A percentile compares a stretch with the other conserved stretches of the same genome.
Evolutionary conservation across 2,888 invertebrate genomes (phyloP).

Genomic region (Criorhina ranunculi): DNA sequence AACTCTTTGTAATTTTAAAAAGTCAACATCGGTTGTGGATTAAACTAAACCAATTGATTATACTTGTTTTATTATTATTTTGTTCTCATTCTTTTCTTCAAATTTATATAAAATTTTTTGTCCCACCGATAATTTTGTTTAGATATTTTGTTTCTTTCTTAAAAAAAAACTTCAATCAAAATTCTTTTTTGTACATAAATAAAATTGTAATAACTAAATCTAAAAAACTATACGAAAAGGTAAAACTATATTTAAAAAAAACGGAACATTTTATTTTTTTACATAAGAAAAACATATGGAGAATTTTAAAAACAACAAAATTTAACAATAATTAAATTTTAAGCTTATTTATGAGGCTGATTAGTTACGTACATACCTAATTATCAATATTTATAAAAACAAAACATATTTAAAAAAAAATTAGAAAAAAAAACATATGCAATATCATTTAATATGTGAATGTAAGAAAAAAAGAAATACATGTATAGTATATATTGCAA

Average conservation of each 20-base stretch:
- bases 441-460: constrained; percentile 66
- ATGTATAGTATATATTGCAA: constrained; percentile 50
- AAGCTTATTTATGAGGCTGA: constrained; percentile 80
- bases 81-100: constrained; percentile 25
- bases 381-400: constrained; percentile 75
- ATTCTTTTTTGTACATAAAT: constrained; percentile 59
- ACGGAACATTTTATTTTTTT: constrained; percentile 69
- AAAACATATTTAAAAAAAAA: constrained; percentile 45
- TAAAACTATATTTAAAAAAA: constrained; percentile 57
- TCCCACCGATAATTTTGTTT: constrained; percentile 76
- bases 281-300: constrained; percentile 63
- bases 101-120: constrained; percentile 46
- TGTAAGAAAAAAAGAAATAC: constrained; percentile 36
- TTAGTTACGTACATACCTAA: constrained; percentile 77
- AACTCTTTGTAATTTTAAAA: constrained; percentile 9
- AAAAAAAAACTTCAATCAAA: constrained; percentile 16
- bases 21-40: constrained; percentile 76
- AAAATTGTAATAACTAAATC: constrained; percentile 46
- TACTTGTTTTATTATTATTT: constrained; percentile 16
- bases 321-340: constrained; percentile 77
- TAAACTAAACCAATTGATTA: constrained; percentile 63
- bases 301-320: constrained; percentile 49
- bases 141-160: constrained; percentile 32
- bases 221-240: constrained; percentile 58
- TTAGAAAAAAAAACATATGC: constrained; percentile 53